A percentile compares a stretch with the other conserved stretches of the same genome.
Evolutionary conservation across 2,888 invertebrate genomes (phyloP).

Genomic region (Heliconius sara): DNA sequence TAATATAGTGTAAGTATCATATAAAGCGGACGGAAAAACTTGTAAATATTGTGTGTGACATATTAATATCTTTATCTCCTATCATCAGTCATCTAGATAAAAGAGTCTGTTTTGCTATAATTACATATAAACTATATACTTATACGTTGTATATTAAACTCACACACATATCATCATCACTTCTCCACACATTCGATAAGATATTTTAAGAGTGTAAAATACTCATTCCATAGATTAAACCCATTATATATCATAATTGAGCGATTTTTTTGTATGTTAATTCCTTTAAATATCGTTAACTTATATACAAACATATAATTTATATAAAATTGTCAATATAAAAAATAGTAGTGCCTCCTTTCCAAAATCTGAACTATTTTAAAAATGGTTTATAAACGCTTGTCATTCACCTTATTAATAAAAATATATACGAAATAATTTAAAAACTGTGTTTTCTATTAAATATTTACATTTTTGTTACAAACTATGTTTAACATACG

Average conservation of each 20-base stretch:
- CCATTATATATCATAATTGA: not conserved
- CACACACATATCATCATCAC: too few species aligned
- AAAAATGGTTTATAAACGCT: too few species aligned
- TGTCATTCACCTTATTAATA: not conserved
- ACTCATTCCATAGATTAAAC: not conserved
- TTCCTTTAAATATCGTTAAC: not conserved
- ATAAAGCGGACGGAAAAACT: not conserved
- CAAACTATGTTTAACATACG: not conserved
- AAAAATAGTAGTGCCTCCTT: not conserved
- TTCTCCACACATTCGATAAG: slow-evolving; percentile 8
- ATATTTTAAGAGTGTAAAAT: slow-evolving; percentile 2
- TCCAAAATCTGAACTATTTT: too few species aligned
- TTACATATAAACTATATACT: slow-evolving; percentile 39
- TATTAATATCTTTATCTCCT: slow-evolving; percentile 42
- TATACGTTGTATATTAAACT: slow-evolving; percentile 3
- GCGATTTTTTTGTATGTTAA: not conserved
- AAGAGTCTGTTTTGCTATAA: slow-evolving; percentile 51
- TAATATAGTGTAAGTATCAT: not conserved
- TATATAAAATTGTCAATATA: not conserved
- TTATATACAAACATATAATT: not conserved
- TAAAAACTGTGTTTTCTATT: not conserved
- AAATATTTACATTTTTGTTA: not conserved
- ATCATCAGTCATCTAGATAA: slow-evolving; percentile 69
- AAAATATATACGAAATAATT: not conserved
- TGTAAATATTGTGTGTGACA: slow-evolving; percentile 26